These are phyloP conservation scores for Gallinago jamesoni DNA, from an alignment of 2,113 vertebrate genomes.

Conservation along the genomic window DNA sequence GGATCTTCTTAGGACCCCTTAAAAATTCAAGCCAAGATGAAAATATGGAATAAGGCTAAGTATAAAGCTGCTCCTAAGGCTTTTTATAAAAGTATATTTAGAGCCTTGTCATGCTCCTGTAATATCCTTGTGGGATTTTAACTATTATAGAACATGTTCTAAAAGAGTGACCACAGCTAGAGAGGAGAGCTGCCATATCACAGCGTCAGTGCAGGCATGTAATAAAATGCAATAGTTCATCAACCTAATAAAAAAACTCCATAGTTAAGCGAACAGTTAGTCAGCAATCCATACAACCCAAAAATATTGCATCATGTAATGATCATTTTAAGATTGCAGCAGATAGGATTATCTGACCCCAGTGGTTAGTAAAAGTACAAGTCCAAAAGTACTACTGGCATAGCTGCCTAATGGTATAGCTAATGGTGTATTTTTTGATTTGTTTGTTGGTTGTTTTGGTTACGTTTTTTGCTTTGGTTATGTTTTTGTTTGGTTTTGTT, in stretches of 20 bases:
- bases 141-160: background rate
- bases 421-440: background rate
- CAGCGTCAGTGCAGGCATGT: accelerated
- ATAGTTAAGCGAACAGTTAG: background rate
- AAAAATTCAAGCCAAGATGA: background rate
- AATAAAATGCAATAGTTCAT: background rate
- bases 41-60: background rate
- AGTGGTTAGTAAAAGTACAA: background rate
- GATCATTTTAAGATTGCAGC: background rate
- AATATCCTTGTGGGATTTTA: background rate
- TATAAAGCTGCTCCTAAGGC: background rate
- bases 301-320: background rate
- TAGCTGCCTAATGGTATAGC: background rate
- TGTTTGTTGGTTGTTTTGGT: background rate
- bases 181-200: background rate
- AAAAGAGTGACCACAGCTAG: background rate
- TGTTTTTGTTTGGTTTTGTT: background rate
- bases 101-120: background rate
- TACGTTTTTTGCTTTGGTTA: background rate
- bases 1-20: background rate
- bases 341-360: background rate
- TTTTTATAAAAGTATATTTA: background rate
- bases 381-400: background rate
- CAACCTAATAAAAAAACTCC: background rate
- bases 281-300: background rate